Evolutionary conservation across 2,113 vertebrate species (phyloP).

Genomic region (Daboia siamensis): DNA sequence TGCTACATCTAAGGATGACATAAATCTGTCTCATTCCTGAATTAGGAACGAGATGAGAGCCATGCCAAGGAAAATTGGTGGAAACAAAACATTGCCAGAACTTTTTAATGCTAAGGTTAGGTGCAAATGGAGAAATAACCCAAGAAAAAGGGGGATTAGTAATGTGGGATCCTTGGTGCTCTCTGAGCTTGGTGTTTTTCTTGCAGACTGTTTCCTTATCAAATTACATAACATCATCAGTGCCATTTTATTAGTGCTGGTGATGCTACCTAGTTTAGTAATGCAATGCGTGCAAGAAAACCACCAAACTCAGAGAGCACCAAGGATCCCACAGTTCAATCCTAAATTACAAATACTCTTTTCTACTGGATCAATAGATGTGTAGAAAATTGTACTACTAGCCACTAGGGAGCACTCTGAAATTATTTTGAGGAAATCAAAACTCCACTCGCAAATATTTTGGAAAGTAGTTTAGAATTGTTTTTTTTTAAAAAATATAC

Average conservation of each 20-base stretch:
- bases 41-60: neutral
- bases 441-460: neutral
- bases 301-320: neutral
- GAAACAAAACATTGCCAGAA: neutral
- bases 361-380: neutral
- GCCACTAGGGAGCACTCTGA: constrained; percentile 47
- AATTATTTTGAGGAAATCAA: neutral
- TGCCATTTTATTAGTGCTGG: neutral
- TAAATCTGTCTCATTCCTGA: neutral
- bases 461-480: neutral
- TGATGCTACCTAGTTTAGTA: neutral
- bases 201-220: neutral
- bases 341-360: neutral
- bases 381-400: neutral
- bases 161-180: neutral
- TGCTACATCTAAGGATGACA: neutral
- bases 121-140: neutral
- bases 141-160: neutral
- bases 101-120: neutral
- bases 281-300: neutral
- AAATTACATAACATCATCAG: neutral
- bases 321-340: neutral
- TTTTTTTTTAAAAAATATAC: neutral
- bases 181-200: neutral
- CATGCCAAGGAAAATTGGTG: neutral